Conservation (phyloP, 2,888 invertebrate genomes). For the Stramonita haemastoma region DNA sequence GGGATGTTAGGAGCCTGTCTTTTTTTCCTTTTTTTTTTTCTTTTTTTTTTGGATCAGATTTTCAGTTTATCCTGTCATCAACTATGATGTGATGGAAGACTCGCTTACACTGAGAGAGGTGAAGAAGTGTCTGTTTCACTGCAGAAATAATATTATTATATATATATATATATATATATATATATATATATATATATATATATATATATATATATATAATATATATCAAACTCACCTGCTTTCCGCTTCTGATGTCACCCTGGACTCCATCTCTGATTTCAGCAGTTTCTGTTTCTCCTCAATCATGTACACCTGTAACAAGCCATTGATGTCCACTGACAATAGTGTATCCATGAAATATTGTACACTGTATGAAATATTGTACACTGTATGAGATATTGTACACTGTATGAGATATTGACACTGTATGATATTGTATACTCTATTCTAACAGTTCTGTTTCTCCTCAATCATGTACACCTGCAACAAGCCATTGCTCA, state of each 20-base stretch:
- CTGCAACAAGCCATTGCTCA: slow-evolving; percentile 50
- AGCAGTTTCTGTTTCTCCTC: slow-evolving; percentile 71
- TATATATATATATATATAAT: background rate
- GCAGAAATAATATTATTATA: background rate
- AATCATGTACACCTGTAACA: slow-evolving; percentile 65
- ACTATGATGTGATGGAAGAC: too few relatives aligned
- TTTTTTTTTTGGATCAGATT: too few relatives aligned
- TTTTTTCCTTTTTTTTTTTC: too few relatives aligned
- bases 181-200: background rate
- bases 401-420: too few relatives aligned
- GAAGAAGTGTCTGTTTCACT: too few relatives aligned
- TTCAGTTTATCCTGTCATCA: too few relatives aligned
- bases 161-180: background rate
- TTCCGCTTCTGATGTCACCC: slow-evolving; percentile 68
- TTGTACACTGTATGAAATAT: too few relatives aligned
- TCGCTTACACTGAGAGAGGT: too few relatives aligned
- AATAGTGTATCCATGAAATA: too few relatives aligned
- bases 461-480: slow-evolving; percentile 71
- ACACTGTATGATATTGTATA: too few relatives aligned
- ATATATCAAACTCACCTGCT: slow-evolving; percentile 57
- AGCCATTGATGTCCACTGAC: background rate
- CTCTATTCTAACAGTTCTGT: slow-evolving; percentile 68
- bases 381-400: too few relatives aligned
- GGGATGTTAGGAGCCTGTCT: too few relatives aligned
- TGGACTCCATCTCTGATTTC: slow-evolving; percentile 69